Percentiles rank a stretch among this genome's conserved stretches.
phyloP scores from a whole-genome alignment of 2,797 vertebrate species.

The Bovichtus variegatus region DNA sequence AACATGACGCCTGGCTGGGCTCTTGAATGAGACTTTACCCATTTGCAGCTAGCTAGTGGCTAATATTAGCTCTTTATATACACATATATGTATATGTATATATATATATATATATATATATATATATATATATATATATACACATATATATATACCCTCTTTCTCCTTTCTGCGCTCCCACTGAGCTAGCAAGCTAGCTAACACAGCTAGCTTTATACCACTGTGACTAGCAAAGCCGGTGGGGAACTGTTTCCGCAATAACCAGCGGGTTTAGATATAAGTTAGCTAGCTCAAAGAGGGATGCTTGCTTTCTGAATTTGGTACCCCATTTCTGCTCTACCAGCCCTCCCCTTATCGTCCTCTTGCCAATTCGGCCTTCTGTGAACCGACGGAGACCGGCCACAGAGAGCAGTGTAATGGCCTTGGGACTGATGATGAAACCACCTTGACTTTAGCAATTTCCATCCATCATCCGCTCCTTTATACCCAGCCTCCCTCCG shows the following conservation, averaged over 20 bases:
- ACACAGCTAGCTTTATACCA: constrained; percentile 47
- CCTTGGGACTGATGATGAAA: constrained; percentile 81
- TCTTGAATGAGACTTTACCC: constrained; percentile 19
- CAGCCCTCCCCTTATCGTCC: constrained; percentile 47
- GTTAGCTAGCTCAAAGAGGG: constrained; percentile 10
- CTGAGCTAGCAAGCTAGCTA: constrained; percentile 60
- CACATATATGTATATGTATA: neutral
- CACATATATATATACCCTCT: no score
- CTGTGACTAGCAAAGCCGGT: constrained; percentile 24
- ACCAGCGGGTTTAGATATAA: neutral
- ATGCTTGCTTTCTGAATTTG: constrained; percentile 48
- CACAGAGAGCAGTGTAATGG: constrained; percentile 67
- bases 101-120: no score
- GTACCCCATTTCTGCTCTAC: constrained; percentile 18
- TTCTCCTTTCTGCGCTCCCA: constrained; percentile 16
- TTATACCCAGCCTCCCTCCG: neutral
- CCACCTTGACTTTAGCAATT: constrained; percentile 81
- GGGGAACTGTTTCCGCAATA: neutral
- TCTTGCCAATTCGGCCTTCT: constrained; percentile 66
- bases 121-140: no score
- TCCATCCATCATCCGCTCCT: constrained; percentile 43
- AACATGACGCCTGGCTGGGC: neutral
- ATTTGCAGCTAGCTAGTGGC: constrained; percentile 63
- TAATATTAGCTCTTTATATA: constrained; percentile 67
- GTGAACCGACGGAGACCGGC: constrained; percentile 54